These are phyloP conservation scores for Halcyon malimbica DNA, from an alignment of 2,113 vertebrate genomes.

Conservation along the genomic window DNA sequence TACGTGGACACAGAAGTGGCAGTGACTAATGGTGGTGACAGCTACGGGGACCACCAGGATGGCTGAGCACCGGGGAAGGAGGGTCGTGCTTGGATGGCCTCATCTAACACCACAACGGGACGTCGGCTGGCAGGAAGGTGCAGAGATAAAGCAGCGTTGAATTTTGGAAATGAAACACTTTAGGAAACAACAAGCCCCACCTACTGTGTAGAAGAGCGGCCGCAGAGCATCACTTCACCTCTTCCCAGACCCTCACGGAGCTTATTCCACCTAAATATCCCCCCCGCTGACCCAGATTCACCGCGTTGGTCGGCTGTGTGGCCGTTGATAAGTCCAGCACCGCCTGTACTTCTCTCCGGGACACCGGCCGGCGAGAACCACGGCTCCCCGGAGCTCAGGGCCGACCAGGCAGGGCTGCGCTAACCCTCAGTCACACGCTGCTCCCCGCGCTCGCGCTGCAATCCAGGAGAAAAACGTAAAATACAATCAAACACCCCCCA, in stretches of 20 bases:
- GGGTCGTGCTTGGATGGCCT: background rate
- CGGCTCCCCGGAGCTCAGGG: background rate
- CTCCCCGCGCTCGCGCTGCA: background rate
- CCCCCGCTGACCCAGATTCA: background rate
- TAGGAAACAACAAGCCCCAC: background rate
- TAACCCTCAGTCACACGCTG: background rate
- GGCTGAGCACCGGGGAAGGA: background rate
- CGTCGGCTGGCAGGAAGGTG: rapidly evolving
- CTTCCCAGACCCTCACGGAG: background rate
- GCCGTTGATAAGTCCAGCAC: background rate
- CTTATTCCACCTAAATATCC: rapidly evolving
- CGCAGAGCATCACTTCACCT: background rate
- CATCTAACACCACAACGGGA: background rate
- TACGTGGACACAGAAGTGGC: rapidly evolving
- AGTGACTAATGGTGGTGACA: background rate
- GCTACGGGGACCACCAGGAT: background rate
- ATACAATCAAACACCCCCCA: background rate
- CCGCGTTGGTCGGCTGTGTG: background rate
- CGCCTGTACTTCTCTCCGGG: background rate
- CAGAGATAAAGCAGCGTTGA: background rate
- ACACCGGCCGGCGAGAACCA: background rate
- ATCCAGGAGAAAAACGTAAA: background rate
- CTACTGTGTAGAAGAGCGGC: background rate
- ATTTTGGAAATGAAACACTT: background rate
- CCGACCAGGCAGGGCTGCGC: background rate